These are phyloP conservation scores for Conopomorpha cramerella DNA, from an alignment of 1,140 invertebrate species.

Conservation along the genomic window DNA sequence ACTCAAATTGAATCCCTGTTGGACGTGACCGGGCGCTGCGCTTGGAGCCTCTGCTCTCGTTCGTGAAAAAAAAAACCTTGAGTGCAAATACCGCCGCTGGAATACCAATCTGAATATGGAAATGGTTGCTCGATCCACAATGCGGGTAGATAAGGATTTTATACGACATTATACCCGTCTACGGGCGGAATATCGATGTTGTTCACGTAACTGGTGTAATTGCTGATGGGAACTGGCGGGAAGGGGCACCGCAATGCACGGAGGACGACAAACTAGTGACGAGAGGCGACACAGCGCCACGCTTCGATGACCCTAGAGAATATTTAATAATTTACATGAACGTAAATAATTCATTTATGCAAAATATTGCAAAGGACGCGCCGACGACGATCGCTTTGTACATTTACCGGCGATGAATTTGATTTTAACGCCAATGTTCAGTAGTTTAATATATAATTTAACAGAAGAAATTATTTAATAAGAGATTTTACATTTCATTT, in stretches of 20 bases:
- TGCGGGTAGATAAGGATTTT: slow-evolving; percentile 49
- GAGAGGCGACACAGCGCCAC: too few species aligned
- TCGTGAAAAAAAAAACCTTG: slow-evolving; percentile 16
- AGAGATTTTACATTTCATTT: too few species aligned
- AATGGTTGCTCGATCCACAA: slow-evolving; percentile 40
- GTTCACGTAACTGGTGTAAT: slow-evolving; percentile 13
- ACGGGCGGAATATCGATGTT: slow-evolving; percentile 17
- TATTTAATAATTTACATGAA: slow-evolving; percentile 14
- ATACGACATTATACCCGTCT: slow-evolving; percentile 25
- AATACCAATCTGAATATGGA: slow-evolving; percentile 47
- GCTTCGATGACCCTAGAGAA: too few species aligned
- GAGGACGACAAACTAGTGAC: too few species aligned
- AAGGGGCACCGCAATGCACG: too few species aligned
- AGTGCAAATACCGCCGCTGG: slow-evolving; percentile 14
- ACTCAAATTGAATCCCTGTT: slow-evolving; percentile 11
- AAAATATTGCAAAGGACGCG: slow-evolving; percentile 12
- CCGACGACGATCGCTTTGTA: slow-evolving; percentile 4
- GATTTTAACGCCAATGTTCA: too few species aligned
- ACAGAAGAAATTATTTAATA: too few species aligned
- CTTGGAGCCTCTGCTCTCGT: slow-evolving; percentile 9
- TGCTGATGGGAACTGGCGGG: too few species aligned
- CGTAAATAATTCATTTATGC: slow-evolving; percentile 34
- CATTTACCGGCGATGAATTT: too few species aligned
- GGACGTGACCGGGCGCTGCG: slow-evolving; percentile 22
- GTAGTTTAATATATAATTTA: too few species aligned